Evolutionary conservation across 2,113 vertebrate genomes (phyloP).

Genomic region (Mastomys coucha): DNA sequence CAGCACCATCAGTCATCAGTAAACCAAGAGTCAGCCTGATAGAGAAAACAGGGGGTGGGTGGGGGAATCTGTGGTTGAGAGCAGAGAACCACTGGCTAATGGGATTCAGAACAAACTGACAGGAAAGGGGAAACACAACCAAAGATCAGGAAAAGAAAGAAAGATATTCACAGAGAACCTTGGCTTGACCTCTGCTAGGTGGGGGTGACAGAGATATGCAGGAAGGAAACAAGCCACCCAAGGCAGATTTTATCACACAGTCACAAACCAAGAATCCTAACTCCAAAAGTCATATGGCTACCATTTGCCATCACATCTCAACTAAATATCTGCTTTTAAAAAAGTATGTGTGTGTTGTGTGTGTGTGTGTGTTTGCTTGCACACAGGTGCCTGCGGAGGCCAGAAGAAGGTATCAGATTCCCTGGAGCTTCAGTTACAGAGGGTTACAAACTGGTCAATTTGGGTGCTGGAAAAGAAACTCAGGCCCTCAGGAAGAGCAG

Average conservation of each 20-base stretch:
- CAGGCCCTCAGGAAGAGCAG: background rate
- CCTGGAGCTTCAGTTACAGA: background rate
- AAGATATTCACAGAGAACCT: constrained; percentile 22
- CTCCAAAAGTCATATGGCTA: background rate
- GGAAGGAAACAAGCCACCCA: background rate
- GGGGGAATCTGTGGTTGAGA: background rate
- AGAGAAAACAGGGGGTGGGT: background rate
- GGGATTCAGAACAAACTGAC: constrained; percentile 47
- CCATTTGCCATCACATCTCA: background rate
- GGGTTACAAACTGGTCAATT: background rate
- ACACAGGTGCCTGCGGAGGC: background rate
- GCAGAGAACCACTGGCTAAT: background rate
- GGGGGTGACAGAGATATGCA: background rate
- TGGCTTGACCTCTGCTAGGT: background rate
- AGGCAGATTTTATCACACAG: background rate
- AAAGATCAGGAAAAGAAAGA: background rate
- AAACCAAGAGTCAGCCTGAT: background rate
- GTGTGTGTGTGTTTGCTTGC: background rate
- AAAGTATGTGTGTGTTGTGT: background rate
- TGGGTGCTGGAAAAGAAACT: background rate
- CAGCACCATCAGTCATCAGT: constrained; percentile 10
- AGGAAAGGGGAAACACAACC: constrained; percentile 51
- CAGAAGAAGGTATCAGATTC: background rate
- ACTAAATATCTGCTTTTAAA: background rate
- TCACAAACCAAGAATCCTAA: background rate